phyloP scores from a whole-genome alignment of 2,113 vertebrate genomes.

The Apeltes quadracus region DNA sequence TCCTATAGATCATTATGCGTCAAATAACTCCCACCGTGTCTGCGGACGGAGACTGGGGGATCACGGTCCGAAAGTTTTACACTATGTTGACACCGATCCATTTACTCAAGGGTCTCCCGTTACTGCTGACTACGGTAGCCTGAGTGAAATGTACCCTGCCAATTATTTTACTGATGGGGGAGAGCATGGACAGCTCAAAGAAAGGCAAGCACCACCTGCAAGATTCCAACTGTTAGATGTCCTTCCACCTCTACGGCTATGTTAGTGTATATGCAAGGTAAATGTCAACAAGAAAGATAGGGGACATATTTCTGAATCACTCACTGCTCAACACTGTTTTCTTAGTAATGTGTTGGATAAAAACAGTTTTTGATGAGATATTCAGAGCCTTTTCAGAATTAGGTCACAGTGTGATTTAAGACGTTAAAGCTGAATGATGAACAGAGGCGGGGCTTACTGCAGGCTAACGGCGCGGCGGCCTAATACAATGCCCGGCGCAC shows the following conservation, averaged over 20 bases:
- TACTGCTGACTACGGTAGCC: slow-evolving; percentile 40
- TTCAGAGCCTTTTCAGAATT: slow-evolving; percentile 57
- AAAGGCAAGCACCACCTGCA: slow-evolving; percentile 20
- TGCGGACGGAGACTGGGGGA: slow-evolving; percentile 47
- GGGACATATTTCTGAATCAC: slow-evolving; percentile 47
- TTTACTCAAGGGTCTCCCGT: slow-evolving; percentile 45
- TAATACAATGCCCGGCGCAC: slow-evolving; percentile 35
- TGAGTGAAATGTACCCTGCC: slow-evolving; percentile 1
- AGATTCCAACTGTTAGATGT: slow-evolving; percentile 34
- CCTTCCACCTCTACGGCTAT: neutral
- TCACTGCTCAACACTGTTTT: slow-evolving; percentile 53
- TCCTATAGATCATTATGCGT: slow-evolving; percentile 67
- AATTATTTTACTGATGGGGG: slow-evolving; percentile 45
- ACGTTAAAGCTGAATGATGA: slow-evolving; percentile 34
- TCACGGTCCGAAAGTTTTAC: slow-evolving; percentile 54
- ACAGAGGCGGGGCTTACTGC: slow-evolving; percentile 39
- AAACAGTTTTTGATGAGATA: slow-evolving; percentile 68
- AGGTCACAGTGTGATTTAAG: slow-evolving; percentile 47
- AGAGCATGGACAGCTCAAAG: slow-evolving; percentile 41
- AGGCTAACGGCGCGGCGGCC: slow-evolving; percentile 25
- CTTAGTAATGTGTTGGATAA: slow-evolving; percentile 64
- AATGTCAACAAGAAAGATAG: neutral
- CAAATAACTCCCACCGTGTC: slow-evolving; percentile 58
- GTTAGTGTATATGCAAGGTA: neutral
- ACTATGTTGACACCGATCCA: slow-evolving; percentile 39